Evolutionary conservation across 2,797 vertebrate species (phyloP), one percentile per base, ranked within the genome.

Genomic region (Oryzias dopingdopingensis): DNA sequence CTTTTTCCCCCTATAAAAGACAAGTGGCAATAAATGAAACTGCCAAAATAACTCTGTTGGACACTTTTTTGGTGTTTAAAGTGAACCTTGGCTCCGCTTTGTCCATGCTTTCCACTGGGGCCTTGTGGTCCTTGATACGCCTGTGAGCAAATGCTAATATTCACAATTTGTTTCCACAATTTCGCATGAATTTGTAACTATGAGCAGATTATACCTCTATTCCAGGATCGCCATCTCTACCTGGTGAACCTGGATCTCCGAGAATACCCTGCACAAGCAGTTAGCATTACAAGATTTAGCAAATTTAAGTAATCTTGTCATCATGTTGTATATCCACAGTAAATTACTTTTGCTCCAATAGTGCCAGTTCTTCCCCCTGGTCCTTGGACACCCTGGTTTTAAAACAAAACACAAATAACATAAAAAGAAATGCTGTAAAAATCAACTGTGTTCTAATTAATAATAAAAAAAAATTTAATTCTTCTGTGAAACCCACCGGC

Each of bases 71-170:
- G 62, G 44, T 72, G 48, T 14, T 2, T 24, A 67, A 57, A 15
- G 22, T 53, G 1, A 50, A 94, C 93, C 90, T 90, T 91, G 51
- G 44, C 6, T 53, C 93, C 92, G 50, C 24, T 14, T 76, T 43
- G 74, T 59, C 93, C 93, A 6, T 53, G 0, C 74, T 74, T 86
- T 49, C 93, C 93, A 41, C 74, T 70, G 14, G 40, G 58, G 61
- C 93, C 93, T 69, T 94, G 93, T 51, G 80, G 79, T 81, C 93
- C 94, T 90, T 95, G 93, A 85, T 93, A 92, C 20, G 92, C 92
- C 93, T 95, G 77, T 5, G 42, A 32, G 41, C 50, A 75, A 51
- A 4, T 32, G 3, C 42, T 42, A 32, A 59, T 14, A 53, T 56
- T 49, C 22, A 24, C 29, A 56, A 29, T 41, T 5, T n/a, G 23